phyloP scores from a whole-genome alignment of 1,140 invertebrate species.

The Lordiphosa clarofinis region DNA sequence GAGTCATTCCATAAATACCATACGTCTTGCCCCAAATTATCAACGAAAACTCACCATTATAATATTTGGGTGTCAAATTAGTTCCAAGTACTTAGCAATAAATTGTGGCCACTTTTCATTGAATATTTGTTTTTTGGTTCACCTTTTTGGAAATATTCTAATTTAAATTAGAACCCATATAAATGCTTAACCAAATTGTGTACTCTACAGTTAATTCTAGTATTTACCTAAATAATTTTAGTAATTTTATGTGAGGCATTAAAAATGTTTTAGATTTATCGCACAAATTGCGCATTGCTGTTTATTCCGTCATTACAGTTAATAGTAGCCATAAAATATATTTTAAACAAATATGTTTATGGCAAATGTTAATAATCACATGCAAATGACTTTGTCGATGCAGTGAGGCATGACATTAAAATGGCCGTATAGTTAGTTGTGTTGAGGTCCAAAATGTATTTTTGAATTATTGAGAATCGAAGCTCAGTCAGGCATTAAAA shows the following conservation, averaged over 20 bases:
- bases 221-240: conserved; percentile 12
- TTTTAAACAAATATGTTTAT: conserved; percentile 3
- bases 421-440: background rate
- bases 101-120: too few relatives aligned
- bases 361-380: conserved; percentile 24
- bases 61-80: too few relatives aligned
- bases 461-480: conserved; percentile 4
- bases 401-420: conserved; percentile 27
- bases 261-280: conserved; percentile 40
- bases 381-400: conserved; percentile 33
- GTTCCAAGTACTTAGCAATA: too few relatives aligned
- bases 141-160: too few relatives aligned
- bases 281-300: conserved; percentile 36
- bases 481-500: conserved; percentile 30
- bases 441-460: conserved; percentile 1
- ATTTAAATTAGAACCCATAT: too few relatives aligned
- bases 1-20: too few relatives aligned
- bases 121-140: too few relatives aligned
- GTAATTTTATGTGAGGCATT: conserved; percentile 23
- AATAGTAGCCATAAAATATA: conserved; percentile 12
- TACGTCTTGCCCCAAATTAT: too few relatives aligned
- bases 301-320: conserved; percentile 30
- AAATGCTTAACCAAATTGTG: too few relatives aligned
- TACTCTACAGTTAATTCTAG: too few relatives aligned
- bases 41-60: too few relatives aligned